A percentile compares a stretch with the other conserved stretches of the same genome.
phyloP scores from a whole-genome alignment of 2,113 vertebrate species.

The Ceyx margarethae region DNA sequence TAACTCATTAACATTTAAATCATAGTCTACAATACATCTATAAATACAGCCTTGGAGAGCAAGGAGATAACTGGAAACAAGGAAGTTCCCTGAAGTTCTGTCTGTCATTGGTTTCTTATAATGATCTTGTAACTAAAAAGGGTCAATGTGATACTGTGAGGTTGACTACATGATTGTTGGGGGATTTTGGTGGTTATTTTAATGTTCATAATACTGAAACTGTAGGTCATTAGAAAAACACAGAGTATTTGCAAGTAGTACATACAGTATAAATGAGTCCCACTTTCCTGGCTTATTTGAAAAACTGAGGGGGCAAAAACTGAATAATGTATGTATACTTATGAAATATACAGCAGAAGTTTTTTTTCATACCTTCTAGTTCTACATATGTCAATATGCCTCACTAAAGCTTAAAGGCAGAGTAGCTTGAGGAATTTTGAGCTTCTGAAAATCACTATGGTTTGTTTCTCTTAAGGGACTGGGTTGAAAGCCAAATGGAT shows the following conservation, averaged over 20 bases:
- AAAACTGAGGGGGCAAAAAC: background rate
- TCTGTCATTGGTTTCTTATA: background rate
- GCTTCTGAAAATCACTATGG: background rate
- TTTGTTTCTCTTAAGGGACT: constrained; percentile 42
- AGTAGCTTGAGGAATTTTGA: background rate
- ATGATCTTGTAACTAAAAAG: background rate
- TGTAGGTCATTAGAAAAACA: background rate
- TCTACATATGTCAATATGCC: background rate
- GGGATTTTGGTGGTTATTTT: too few relatives aligned
- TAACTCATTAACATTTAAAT: background rate
- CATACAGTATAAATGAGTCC: background rate
- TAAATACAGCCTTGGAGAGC: background rate
- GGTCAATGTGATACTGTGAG: background rate
- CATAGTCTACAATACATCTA: background rate
- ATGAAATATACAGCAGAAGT: background rate
- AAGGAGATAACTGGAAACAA: background rate
- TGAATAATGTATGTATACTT: background rate
- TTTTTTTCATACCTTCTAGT: background rate
- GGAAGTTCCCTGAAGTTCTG: background rate
- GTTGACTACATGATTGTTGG: background rate
- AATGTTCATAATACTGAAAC: too few relatives aligned
- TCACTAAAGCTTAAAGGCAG: background rate
- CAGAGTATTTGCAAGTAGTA: background rate
- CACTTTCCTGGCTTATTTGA: background rate
- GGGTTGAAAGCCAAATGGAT: constrained; percentile 66